phyloP scores from a whole-genome alignment of 2,797 vertebrate genomes.

The Remorina albescens region DNA sequence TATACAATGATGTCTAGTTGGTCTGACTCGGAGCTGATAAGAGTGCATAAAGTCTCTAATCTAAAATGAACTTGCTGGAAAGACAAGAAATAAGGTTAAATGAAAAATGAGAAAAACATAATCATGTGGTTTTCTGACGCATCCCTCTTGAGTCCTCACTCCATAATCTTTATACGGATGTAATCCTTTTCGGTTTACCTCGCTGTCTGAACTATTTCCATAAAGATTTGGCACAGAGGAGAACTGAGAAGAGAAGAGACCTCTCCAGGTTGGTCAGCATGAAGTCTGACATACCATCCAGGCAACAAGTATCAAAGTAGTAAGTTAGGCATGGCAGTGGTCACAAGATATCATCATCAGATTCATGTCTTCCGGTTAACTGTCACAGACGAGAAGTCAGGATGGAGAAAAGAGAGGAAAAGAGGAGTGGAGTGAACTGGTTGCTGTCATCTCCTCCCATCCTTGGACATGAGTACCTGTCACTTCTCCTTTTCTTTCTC shows the following conservation, averaged over 20 bases:
- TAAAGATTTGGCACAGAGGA: constrained; percentile 25
- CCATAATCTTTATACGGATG: constrained; percentile 2
- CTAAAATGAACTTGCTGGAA: neutral
- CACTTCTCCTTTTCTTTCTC: constrained; percentile 71
- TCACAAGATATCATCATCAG: constrained; percentile 84
- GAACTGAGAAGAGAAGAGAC: constrained; percentile 43
- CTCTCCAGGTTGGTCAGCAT: constrained; percentile 68
- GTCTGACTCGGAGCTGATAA: neutral
- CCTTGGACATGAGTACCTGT: constrained; percentile 79
- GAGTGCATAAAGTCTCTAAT: neutral
- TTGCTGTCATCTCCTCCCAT: constrained; percentile 73
- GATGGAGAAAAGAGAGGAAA: constrained; percentile 56
- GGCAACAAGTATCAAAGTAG: constrained; percentile 75
- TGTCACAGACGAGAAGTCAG: constrained; percentile 74
- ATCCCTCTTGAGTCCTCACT: constrained; percentile 10
- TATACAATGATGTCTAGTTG: neutral
- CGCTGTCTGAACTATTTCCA: constrained; percentile 48
- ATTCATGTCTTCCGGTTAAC: constrained; percentile 83
- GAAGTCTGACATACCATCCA: constrained; percentile 63
- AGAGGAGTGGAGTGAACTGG: constrained; percentile 74
- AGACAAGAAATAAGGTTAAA: neutral
- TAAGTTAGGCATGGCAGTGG: constrained; percentile 78
- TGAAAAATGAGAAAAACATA: neutral
- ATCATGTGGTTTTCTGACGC: neutral
- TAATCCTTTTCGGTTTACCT: constrained; percentile 12